phyloP scores from a whole-genome alignment of 2,797 vertebrate species.

The Orientallactaga sibirica region DNA sequence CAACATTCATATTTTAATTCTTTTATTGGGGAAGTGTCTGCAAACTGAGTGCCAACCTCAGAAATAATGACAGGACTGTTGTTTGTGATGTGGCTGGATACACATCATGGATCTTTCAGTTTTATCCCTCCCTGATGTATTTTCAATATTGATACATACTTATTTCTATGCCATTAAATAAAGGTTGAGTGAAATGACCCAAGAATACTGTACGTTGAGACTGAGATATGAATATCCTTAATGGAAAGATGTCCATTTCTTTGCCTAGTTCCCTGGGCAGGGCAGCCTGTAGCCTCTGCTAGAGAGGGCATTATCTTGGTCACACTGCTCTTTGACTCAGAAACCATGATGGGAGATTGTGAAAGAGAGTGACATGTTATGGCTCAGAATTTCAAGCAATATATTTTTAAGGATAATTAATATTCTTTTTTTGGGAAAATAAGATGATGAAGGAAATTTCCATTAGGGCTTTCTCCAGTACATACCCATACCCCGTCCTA shows the following conservation, averaged over 20 bases:
- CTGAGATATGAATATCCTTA: background rate
- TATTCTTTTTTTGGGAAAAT: conserved; percentile 37
- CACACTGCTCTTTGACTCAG: background rate
- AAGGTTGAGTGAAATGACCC: background rate
- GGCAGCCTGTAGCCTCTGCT: too few species aligned
- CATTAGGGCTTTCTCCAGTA: background rate
- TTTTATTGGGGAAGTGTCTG: background rate
- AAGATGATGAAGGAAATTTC: background rate
- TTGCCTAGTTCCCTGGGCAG: background rate
- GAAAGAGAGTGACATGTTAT: background rate
- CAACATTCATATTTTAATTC: background rate
- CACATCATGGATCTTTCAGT: background rate
- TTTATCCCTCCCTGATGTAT: background rate
- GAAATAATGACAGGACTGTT: too few species aligned
- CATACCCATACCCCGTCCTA: background rate
- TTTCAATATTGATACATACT: background rate
- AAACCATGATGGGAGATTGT: background rate
- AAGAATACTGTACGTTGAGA: background rate
- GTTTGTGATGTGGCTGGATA: background rate
- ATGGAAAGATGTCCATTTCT: background rate
- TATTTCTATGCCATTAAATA: background rate
- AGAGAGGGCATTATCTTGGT: too few species aligned
- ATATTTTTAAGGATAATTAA: conserved; percentile 3
- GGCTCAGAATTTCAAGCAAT: background rate
- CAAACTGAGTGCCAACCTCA: background rate